Base-by-base conservation (phyloP, 2,113 vertebrate genomes). In the Sus scrofa region DNA sequence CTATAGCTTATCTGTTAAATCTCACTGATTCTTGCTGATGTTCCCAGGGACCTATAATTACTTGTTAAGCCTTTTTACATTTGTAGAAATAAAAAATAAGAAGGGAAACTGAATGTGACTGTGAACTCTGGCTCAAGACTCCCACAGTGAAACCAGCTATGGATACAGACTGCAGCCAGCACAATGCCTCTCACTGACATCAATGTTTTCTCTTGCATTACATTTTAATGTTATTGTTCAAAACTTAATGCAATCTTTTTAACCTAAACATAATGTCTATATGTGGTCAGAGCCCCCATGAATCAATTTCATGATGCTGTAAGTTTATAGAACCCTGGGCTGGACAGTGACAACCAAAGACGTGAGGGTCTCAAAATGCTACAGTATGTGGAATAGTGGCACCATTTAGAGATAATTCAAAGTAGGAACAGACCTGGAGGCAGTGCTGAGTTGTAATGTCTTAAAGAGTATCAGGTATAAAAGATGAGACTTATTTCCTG, bases 151-250 rank as follows among this genome's bases (percentile, higher is more conserved):
- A 88, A 52, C 34, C 81, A 74, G 24, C 50, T 16, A 44, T 1
- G 44, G 27, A 60, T 60, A 71, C 6, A 82, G n/a, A 86, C n/a
- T 62, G 4, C 18, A 83, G 7, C 65, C 44, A 83, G 68, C 19
- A 39, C 39, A 58, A 18, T 74, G 18, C 32, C 50, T 85, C 77
- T 54, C 19, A 3, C 19, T 65, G 81, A 71, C 16, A 26, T 20
- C 88, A 85, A 34, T 73, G 4, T 73, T 63, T 87, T 32, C 27
- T 56, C 44, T 37, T 79, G 75, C 85, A 67, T 92, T 70, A 44
- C 34, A 27, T 78, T 86, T 52, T 84, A 58, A 73, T 71, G 32
- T 86, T 93, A 39, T 30, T n/a, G 34, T 85, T 92, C 81, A 84
- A 91, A 95, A 74, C 39, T 34, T 39, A 67, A 44, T 8, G 27